Evolutionary conservation across 92 coral and sea anemone genomes (phyloP).

Genomic region (Actinostola sp.): DNA sequence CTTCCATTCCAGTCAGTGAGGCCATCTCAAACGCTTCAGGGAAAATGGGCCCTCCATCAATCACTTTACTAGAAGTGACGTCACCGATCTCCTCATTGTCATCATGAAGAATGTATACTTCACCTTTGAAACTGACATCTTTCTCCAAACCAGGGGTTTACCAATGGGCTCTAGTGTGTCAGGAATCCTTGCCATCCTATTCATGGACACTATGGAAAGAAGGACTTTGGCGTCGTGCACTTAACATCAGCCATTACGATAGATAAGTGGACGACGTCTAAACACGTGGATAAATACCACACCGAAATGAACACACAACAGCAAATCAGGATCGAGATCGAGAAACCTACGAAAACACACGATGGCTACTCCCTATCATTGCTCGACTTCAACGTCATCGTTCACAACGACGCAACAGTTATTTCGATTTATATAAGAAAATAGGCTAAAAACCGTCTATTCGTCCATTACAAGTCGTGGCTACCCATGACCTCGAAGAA

Average conservation of each 20-base stretch:
- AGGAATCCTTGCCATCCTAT: too few relatives aligned
- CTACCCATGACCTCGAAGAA: slow-evolving; percentile 6
- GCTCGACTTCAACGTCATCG: slow-evolving; percentile 26
- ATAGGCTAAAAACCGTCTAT: background rate
- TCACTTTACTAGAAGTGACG: background rate
- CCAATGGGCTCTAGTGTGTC: too few relatives aligned
- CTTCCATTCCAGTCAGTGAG: slow-evolving; percentile 44
- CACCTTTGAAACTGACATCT: slow-evolving; percentile 15
- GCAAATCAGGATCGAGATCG: background rate
- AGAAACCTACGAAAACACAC: slow-evolving; percentile 1
- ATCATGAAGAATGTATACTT: slow-evolving; percentile 35
- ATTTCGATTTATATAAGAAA: slow-evolving; percentile 12
- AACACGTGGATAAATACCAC: slow-evolving; percentile 16
- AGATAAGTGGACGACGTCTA: background rate
- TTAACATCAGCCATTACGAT: background rate
- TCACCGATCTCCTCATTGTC: slow-evolving; percentile 28
- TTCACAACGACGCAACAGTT: slow-evolving; percentile 1
- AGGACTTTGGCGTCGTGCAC: background rate
- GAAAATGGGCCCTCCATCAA: slow-evolving; percentile 34
- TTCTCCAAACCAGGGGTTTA: background rate
- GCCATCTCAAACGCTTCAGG: too few relatives aligned
- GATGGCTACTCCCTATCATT: slow-evolving; percentile 1
- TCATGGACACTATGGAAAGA: background rate
- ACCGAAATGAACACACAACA: background rate
- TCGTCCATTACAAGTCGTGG: background rate